Conservation (phyloP, 1,140 invertebrate genomes). For the Macrosteles quadrilineatus region DNA sequence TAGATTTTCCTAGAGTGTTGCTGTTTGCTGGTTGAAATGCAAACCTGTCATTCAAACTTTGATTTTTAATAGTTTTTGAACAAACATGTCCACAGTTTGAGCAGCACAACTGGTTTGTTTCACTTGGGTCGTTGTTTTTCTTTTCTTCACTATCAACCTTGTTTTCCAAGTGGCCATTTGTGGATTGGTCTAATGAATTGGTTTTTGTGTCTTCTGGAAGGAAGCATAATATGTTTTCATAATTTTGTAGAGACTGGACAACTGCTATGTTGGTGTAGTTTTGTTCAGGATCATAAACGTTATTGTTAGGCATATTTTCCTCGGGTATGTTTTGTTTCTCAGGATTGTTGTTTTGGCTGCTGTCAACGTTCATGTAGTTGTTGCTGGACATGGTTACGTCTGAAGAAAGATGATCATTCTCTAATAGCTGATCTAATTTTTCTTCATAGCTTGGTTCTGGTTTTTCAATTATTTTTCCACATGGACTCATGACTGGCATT, state of each 20-base stretch:
- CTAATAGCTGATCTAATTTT: neutral
- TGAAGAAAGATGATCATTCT: conserved; percentile 3
- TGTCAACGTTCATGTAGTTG: neutral
- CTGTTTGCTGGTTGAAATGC: neutral
- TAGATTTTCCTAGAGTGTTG: neutral
- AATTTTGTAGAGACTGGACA: conserved; percentile 71
- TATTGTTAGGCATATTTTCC: conserved; percentile 4
- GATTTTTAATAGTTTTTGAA: no score
- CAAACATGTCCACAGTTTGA: no score
- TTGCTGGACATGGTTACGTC: neutral
- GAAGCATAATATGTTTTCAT: conserved; percentile 67
- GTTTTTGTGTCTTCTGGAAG: neutral
- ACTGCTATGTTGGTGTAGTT: conserved; percentile 80
- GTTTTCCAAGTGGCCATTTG: no score
- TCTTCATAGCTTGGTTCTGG: conserved; percentile 1
- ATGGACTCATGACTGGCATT: conserved; percentile 40
- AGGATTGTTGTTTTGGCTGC: neutral
- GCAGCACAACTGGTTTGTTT: no score
- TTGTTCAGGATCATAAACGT: neutral
- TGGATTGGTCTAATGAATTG: no score
- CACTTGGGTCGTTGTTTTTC: no score
- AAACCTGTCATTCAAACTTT: neutral
- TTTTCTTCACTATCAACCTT: no score
- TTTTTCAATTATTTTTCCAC: conserved; percentile 17
- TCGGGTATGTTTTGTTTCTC: neutral